phyloP scores from a whole-genome alignment of 2,113 vertebrate species.

The Anolis carolinensis region DNA sequence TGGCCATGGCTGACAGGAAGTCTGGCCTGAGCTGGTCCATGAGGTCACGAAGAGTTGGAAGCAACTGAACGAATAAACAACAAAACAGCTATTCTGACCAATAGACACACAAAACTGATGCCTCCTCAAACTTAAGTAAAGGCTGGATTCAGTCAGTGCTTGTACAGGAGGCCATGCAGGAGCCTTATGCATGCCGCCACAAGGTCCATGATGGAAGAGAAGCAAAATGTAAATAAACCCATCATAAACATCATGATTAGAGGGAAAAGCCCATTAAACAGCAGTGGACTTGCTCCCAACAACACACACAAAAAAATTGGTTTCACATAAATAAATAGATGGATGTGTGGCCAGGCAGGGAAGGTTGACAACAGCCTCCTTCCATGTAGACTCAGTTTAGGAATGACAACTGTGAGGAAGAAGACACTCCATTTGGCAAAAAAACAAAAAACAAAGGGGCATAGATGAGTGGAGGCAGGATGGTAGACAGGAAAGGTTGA shows the following conservation, averaged over 20 bases:
- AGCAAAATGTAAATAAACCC: background rate
- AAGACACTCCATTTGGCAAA: background rate
- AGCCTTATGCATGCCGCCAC: background rate
- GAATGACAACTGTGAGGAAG: background rate
- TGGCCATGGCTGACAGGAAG: too few species aligned
- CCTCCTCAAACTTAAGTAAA: background rate
- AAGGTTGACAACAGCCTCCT: background rate
- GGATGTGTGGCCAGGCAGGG: too few species aligned
- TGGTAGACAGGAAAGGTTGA: background rate
- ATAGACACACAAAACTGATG: too few species aligned
- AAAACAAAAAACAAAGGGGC: background rate
- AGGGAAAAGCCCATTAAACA: background rate
- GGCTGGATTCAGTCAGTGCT: background rate
- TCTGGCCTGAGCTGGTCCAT: too few species aligned
- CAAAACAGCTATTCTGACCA: too few species aligned
- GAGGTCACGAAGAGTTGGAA: too few species aligned
- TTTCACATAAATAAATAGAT: background rate
- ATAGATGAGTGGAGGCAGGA: background rate
- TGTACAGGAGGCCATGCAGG: background rate
- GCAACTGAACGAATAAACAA: too few species aligned
- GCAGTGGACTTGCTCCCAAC: background rate
- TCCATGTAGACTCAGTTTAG: background rate
- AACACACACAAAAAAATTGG: background rate
- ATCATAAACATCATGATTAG: background rate
- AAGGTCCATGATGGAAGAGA: background rate